A percentile compares a stretch with the other conserved stretches of the same genome.
Evolutionary conservation across 2,888 invertebrate genomes (phyloP).

Genomic region (Drosophila helvetica): DNA sequence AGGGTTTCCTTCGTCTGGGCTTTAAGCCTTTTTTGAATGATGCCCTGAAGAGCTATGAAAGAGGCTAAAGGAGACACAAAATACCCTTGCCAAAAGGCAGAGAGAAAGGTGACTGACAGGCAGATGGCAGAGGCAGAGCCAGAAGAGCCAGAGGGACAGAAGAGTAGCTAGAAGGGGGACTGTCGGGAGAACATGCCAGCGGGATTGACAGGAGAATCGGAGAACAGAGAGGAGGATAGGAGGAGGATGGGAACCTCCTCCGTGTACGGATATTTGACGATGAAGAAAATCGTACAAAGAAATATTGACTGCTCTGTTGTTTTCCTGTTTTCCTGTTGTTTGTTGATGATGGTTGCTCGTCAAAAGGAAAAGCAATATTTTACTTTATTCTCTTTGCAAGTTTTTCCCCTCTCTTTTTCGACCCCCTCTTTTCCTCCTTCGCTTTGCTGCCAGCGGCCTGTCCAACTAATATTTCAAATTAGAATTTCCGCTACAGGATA

Average conservation of each 20-base stretch:
- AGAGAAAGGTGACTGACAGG: conserved; percentile 3
- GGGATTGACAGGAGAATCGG: background rate
- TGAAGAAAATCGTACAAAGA: background rate
- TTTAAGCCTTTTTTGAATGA: conserved; percentile 24
- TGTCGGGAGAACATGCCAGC: background rate
- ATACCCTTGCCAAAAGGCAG: background rate
- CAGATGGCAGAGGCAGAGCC: conserved; percentile 11
- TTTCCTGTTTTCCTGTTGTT: background rate
- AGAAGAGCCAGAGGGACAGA: background rate
- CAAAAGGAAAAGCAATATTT: background rate
- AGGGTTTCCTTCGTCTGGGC: conserved; percentile 16
- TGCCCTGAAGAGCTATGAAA: conserved; percentile 3
- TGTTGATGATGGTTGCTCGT: background rate
- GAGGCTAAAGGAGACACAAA: background rate
- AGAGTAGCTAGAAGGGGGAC: background rate
- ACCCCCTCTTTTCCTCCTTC: conserved; percentile 21
- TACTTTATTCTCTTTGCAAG: conserved; percentile 2
- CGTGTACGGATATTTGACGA: background rate
- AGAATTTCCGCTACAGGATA: conserved; percentile 5
- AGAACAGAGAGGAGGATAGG: too few relatives aligned
- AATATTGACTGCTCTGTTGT: background rate
- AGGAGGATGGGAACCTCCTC: background rate
- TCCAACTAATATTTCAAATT: background rate
- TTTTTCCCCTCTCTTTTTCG: conserved; percentile 31
- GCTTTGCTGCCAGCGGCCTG: background rate